A percentile compares a stretch with the other conserved stretches of the same genome.
Conservation (phyloP, 2,113 vertebrate genomes). For the Caretta caretta region DNA sequence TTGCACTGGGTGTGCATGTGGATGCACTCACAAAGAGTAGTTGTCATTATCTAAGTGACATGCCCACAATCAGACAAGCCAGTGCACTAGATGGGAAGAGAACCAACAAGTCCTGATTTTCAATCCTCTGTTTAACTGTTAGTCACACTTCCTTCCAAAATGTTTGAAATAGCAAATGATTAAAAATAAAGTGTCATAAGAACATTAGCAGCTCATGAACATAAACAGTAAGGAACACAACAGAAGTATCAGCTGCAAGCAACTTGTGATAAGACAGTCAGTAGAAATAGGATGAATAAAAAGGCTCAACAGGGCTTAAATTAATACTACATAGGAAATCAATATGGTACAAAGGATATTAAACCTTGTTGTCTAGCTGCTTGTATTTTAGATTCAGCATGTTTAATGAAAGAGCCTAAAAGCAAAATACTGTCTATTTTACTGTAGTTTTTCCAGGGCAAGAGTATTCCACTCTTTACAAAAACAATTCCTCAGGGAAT, state of each 20-base stretch:
- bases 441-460: background rate
- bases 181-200: background rate
- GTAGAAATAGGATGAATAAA: background rate
- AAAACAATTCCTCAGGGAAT: background rate
- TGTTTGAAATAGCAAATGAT: background rate
- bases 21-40: background rate
- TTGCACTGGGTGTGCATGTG: background rate
- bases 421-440: background rate
- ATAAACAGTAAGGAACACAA: background rate
- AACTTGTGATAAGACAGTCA: background rate
- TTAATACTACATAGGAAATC: background rate
- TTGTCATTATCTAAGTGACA: background rate
- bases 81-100: background rate
- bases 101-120: background rate
- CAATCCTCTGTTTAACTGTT: background rate
- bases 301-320: background rate
- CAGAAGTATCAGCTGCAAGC: background rate
- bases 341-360: slow-evolving; percentile 19
- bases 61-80: background rate
- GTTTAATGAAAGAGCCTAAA: slow-evolving; percentile 16
- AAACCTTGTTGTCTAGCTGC: background rate
- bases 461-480: background rate
- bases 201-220: background rate
- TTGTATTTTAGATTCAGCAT: background rate
- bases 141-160: background rate